Percentiles rank a stretch among this genome's conserved stretches.
Conservation (phyloP, 2,113 vertebrate genomes). For the Vimba vimba region DNA sequence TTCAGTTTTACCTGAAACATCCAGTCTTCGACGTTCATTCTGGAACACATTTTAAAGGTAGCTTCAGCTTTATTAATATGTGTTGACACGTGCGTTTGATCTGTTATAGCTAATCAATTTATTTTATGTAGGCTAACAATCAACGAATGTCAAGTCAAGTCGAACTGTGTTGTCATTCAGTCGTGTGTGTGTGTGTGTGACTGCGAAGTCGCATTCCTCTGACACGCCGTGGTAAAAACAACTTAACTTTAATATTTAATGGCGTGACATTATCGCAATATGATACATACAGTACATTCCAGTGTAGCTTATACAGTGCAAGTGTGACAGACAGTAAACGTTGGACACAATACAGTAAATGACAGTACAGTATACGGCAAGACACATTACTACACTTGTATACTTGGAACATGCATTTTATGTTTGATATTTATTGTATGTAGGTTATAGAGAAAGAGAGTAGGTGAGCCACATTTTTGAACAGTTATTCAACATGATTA, state of each 20-base stretch:
- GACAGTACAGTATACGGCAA: neutral
- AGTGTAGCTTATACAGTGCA: neutral
- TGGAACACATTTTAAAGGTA: constrained; percentile 4
- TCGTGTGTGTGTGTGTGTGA: neutral
- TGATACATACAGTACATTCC: neutral
- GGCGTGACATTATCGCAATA: neutral
- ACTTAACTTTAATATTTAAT: neutral
- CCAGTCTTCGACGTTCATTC: neutral
- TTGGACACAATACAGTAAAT: neutral
- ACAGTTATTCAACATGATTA: too few relatives aligned
- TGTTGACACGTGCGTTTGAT: neutral
- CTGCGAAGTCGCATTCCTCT: too few relatives aligned
- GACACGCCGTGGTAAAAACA: too few relatives aligned
- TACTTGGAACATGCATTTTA: neutral
- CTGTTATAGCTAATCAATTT: neutral
- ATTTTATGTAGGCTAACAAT: neutral
- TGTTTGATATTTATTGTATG: neutral
- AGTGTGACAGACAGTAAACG: neutral
- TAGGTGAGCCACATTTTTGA: too few relatives aligned
- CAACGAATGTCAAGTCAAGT: neutral
- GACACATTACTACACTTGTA: neutral
- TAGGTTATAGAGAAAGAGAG: neutral
- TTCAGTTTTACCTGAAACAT: neutral
- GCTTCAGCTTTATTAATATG: neutral
- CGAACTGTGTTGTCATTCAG: neutral